A percentile compares a stretch with the other conserved stretches of the same genome.
Conservation (phyloP, 2,113 vertebrate species). For the Vireo altiloquus region DNA sequence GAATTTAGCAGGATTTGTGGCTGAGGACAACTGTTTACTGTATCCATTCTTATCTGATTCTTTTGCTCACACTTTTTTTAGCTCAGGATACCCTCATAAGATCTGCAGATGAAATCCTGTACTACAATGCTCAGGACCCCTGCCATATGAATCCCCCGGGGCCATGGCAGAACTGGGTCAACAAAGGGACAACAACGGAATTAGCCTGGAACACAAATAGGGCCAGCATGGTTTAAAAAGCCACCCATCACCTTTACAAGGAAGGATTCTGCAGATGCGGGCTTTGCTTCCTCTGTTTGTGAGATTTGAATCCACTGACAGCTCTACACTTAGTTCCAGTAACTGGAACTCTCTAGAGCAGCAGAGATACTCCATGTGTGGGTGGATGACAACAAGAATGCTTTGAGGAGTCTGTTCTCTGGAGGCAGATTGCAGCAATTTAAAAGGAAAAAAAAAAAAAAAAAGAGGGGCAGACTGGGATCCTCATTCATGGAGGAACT, state of each 20-base stretch:
- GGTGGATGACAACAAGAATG: neutral
- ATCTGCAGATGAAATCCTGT: neutral
- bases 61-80: neutral
- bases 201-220: neutral
- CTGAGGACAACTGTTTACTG: neutral
- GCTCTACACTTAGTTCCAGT: neutral
- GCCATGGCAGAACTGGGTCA: neutral
- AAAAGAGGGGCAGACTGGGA: neutral
- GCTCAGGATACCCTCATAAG: neutral
- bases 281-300: neutral
- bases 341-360: neutral
- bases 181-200: neutral
- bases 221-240: neutral
- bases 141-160: neutral
- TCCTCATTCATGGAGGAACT: neutral
- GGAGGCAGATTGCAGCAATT: neutral
- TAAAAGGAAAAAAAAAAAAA: neutral
- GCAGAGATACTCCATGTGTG: neutral
- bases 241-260: neutral
- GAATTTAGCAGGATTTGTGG: neutral
- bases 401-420: neutral
- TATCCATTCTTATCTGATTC: neutral
- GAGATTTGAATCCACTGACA: neutral
- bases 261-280: neutral
- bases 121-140: neutral